These are phyloP conservation scores for Mycalesis mineus DNA, from an alignment of 2,888 invertebrate species.

Conservation along the genomic window DNA sequence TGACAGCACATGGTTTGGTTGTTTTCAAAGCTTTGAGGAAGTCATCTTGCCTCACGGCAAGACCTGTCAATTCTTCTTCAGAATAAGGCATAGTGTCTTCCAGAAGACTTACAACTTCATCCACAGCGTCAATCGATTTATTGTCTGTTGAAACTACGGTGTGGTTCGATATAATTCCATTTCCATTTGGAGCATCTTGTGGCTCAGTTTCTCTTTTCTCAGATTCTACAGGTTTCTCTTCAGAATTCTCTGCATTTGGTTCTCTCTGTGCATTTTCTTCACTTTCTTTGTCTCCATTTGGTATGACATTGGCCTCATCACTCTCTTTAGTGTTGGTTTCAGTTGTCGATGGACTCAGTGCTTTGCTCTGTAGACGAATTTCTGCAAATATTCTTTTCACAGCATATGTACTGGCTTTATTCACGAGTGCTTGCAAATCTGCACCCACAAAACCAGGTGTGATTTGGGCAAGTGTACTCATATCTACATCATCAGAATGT, in stretches of 20 bases:
- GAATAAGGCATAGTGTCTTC: constrained; percentile 82
- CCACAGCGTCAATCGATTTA: constrained; percentile 42
- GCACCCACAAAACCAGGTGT: constrained; percentile 98
- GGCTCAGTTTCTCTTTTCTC: constrained; percentile 38
- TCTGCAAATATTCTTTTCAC: constrained; percentile 80
- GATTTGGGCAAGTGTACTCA: constrained; percentile 84
- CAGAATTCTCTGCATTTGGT: constrained; percentile 30
- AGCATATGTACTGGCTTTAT: constrained; percentile 93
- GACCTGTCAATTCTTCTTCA: constrained; percentile 78
- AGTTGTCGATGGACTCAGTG: constrained; percentile 25
- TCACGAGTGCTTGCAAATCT: constrained; percentile 90
- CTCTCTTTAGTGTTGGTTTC: constrained; percentile 36
- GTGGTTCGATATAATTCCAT: constrained; percentile 23
- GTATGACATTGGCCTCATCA: constrained; percentile 45
- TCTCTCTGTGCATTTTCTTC: constrained; percentile 37
- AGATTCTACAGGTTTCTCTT: constrained; percentile 31
- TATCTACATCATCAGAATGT: constrained; percentile 84
- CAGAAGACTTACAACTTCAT: constrained; percentile 81
- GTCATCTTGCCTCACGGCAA: constrained; percentile 86
- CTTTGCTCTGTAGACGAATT: constrained; percentile 38
- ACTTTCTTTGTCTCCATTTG: constrained; percentile 62
- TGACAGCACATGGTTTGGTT: constrained; percentile 94
- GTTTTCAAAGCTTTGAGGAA: constrained; percentile 86
- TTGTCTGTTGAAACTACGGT: constrained; percentile 20
- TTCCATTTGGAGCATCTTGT: constrained; percentile 36